Evolutionary conservation across 1,140 invertebrate genomes (phyloP), one percentile per base, ranked within the genome.

Genomic region (Vanessa atalanta): DNA sequence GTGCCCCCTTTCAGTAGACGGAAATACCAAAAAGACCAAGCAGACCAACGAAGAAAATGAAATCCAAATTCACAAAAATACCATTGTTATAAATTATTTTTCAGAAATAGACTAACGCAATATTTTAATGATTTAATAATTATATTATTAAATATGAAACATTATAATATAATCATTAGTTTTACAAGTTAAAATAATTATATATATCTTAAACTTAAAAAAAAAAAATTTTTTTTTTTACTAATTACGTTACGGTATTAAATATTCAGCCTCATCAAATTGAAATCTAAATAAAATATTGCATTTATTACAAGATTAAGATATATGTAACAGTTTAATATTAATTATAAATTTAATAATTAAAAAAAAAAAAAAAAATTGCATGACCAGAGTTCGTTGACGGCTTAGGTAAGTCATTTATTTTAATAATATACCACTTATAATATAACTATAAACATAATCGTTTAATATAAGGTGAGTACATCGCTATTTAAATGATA

Each of bases 1-100:
- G 92, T 7, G 81, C 93, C 7, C 94, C 94, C 0, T 88, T 94
- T 31, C 82, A 84, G 61, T 88, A 86, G 75, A 67, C 65, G 51
- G 11, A 64, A 47, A 72, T n/a, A 79, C 60, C 50, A 12, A 71
- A 65, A 66, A 65, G 9, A 68, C 63, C 47, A 14, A 72, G 68
- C 48, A 70, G 65, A 72, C 61, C 65, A 68, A n/a, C 5, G 5
- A 15, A 11, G 26, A 7, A 37, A 8, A 37, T 37, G 57, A 37
- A 31, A 61, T 37, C 14, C 37, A 9, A 37, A 57, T 57, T 23
- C 8, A 23, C 9, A 57, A 57, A 57, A 57, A 20, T 57, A 57
- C 16, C 20, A 20, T 57, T 57, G 13, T 37, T 37, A 61, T 31
- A 12, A 15, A 16, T 70, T 70, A 47, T 47, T 20, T 43, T 15